Evolutionary conservation across 2,113 vertebrate genomes (phyloP), one percentile per base, ranked within the genome.

Genomic region (Rhea pennata): DNA sequence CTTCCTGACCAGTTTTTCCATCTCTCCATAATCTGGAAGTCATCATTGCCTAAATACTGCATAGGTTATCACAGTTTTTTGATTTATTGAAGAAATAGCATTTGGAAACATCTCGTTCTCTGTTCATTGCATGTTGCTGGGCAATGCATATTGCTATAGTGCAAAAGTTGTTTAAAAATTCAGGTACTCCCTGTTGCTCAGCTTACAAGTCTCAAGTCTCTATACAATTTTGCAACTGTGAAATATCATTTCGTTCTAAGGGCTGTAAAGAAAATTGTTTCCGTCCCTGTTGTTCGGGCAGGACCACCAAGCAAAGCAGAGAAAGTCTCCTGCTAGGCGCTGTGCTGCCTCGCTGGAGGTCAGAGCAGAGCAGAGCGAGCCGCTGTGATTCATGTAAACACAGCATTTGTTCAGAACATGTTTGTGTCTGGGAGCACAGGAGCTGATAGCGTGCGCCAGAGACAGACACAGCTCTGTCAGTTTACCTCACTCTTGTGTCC

Each of bases 221-320:
- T 65, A 21, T 40, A 78, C 17, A 74, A 78, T 74, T 88, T 59
- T 90, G 58, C 89, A 91, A 67, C 78, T 93, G 87, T 65, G 72
- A 91, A 90, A 64, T 84, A 88, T 50, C 48, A 66, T 67, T 92
- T 91, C 33, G 64, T 77, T 95, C 74, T 80, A 73, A 81, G 64
- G 48, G 42, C 40, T 66, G 33, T 46, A 64, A 91, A 84, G 77
- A 76, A 95, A 85, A 87, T 88, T 69, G 33, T 42, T 87, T 93
- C 50, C 74, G 93, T 79, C 50, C 29, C 71, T 5, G 3, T 27
- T 65, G 65, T 48, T 91, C 46, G 67, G 46, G 46, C 67, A 93
- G 81, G 67, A 80, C 42, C 87, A 87, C 87, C 95, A 88, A 73
- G 81, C 27, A 64, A 61, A 95, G 14, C 33, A 29, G 20, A 73